phyloP scores from a whole-genome alignment of 37 sponge, comb jelly and placozoan species.

The Bolinopsis microptera region DNA sequence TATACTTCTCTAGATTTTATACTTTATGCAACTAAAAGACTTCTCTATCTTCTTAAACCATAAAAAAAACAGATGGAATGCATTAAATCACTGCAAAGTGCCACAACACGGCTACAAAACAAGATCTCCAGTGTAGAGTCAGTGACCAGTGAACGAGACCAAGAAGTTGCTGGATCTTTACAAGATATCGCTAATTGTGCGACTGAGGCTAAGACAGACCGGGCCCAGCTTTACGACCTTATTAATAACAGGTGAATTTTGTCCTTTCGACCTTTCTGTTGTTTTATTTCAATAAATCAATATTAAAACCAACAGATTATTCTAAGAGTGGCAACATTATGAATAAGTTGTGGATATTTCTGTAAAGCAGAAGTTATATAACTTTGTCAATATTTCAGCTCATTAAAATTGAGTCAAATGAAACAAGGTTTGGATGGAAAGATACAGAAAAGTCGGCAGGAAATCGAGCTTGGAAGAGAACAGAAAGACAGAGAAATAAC shows the following conservation, averaged over 20 bases:
- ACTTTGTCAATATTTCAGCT: too few relatives aligned
- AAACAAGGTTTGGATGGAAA: constrained; percentile 47
- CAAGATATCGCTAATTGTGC: constrained; percentile 1
- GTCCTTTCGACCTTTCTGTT: too few relatives aligned
- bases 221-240: not conserved
- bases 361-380: too few relatives aligned
- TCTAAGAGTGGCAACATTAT: too few relatives aligned
- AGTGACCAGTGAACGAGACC: not conserved
- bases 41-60: too few relatives aligned
- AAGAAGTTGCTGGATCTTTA: not conserved
- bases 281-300: too few relatives aligned
- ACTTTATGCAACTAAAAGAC: too few relatives aligned
- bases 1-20: too few relatives aligned
- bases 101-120: not conserved
- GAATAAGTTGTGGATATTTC: too few relatives aligned
- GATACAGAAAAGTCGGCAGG: not conserved
- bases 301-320: too few relatives aligned
- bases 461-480: not conserved
- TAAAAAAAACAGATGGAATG: constrained; percentile 52
- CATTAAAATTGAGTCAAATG: not conserved
- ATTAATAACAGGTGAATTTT: constrained; percentile 16
- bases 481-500: not conserved
- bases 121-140: not conserved
- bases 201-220: not conserved
- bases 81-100: constrained; percentile 18